These are phyloP conservation scores for Sebastes steindachneri DNA, from an alignment of 2,797 vertebrate species.

Conservation along the genomic window DNA sequence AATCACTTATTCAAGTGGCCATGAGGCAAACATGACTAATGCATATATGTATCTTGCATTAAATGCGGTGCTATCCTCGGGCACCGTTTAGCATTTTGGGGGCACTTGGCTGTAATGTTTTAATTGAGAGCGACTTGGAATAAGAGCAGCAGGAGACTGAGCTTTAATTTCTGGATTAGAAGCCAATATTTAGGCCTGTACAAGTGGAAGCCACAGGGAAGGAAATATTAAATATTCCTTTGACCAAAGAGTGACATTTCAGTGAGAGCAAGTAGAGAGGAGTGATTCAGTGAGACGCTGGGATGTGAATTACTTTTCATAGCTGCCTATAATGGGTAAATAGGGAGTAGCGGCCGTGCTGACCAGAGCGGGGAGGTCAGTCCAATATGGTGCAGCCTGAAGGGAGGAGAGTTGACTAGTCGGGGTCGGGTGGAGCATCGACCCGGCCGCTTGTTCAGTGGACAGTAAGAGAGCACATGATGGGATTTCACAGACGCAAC, in stretches of 20 bases:
- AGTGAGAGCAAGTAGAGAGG: background rate
- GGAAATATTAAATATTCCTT: background rate
- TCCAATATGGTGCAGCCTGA: background rate
- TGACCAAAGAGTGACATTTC: background rate
- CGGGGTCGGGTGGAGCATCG: background rate
- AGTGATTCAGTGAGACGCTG: background rate
- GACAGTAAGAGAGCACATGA: background rate
- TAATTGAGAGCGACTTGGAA: background rate
- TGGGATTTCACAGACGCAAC: background rate
- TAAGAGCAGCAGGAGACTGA: background rate
- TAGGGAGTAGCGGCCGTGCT: background rate
- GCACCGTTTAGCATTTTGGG: background rate
- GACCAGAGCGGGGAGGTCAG: conserved; percentile 25
- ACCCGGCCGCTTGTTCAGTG: background rate
- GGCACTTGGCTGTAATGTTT: background rate
- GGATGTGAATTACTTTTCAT: background rate
- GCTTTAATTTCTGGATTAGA: conserved; percentile 5
- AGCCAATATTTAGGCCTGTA: background rate
- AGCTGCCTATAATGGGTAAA: background rate
- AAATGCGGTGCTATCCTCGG: background rate
- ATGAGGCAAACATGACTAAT: background rate
- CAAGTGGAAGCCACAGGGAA: background rate
- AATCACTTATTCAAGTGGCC: background rate
- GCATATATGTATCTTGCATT: background rate
- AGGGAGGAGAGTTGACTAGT: conserved; percentile 2